Base-by-base conservation (phyloP, 2,797 vertebrate species). In the Oreochromis grahami region DNA sequence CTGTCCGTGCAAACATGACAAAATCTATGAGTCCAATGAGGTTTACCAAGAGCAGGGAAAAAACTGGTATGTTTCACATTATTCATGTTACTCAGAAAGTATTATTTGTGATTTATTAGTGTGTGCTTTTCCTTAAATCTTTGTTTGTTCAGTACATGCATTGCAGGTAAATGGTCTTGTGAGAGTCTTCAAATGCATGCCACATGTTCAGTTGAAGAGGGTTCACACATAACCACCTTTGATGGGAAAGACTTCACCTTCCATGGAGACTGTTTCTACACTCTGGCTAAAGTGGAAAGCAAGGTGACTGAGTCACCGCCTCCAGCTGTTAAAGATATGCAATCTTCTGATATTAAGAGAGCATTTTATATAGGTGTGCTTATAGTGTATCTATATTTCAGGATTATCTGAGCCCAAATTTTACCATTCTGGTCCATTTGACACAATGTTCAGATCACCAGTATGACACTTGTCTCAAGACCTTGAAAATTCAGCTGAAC, bases 201-300 rank as follows among this genome's bases (percentile, higher is more conserved):
- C 19, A 94, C 91, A 7, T 99, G 98, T 60, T 90, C 97, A 32
- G 56, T 99, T 56, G 98, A 98, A 91, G 97, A 97, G 82, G 98
- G 98, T 24, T 96, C 98, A 82, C 96, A 98, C 90, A 89, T 99
- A 65, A 97, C 96, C 19, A 98, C 98, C 52, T 99, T 98, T 84
- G 98, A 99, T 87, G 97, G 97, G 24, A 98, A 98, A 94, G 95
- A 94, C 38, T 99, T 95, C 88, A 98, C 95, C 38, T 99, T 98
- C 86, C 98, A 99, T 26, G 98, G 98, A 82, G 94, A 98, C 65
- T 99, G 98, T 87, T 96, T 95, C 89, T 99, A 99, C 29, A 93
- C 97, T 48, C 87, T 99, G 81, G 93, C 97, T 77, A 98, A 98
- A 95, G 98, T 98, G 91, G 68, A 92, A 34, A 90, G 80, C 80